Conservation (phyloP, 2,888 invertebrate species). For the Limnephilus auricula region DNA sequence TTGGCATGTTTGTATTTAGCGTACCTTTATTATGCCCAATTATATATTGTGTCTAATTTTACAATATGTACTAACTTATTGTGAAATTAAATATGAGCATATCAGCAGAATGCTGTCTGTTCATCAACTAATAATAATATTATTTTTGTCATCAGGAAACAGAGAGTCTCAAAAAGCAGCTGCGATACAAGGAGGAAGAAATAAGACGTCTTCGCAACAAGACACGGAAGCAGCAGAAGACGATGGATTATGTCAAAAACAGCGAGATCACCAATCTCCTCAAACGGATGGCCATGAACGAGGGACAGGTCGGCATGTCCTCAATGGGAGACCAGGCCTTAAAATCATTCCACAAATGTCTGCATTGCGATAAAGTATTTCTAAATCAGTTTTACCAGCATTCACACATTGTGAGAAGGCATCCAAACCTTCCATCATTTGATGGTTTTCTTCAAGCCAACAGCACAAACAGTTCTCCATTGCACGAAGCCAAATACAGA, state of each 20-base stretch:
- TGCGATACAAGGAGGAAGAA: slow-evolving; percentile 75
- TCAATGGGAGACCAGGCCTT: slow-evolving; percentile 71
- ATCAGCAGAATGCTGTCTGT: no score
- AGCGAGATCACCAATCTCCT: slow-evolving; percentile 58
- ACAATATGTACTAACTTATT: no score
- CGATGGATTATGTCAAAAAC: slow-evolving; percentile 49
- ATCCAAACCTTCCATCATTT: slow-evolving; percentile 70
- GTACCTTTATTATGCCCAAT: no score
- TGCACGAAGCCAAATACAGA: slow-evolving; percentile 72
- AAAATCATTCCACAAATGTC: slow-evolving; percentile 77
- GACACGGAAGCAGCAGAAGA: slow-evolving; percentile 69
- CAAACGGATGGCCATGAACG: slow-evolving; percentile 54
- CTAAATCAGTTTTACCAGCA: slow-evolving; percentile 81
- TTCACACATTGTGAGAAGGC: slow-evolving; percentile 81
- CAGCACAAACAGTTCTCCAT: slow-evolving; percentile 67
- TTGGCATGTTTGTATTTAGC: no score
- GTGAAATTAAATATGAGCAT: no score
- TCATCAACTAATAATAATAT: slow-evolving; percentile 61
- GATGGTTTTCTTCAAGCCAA: slow-evolving; percentile 57
- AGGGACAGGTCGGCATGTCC: slow-evolving; percentile 25
- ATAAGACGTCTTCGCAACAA: slow-evolving; percentile 76
- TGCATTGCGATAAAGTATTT: slow-evolving; percentile 83
- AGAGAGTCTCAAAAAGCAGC: slow-evolving; percentile 76
- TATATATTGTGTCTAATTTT: no score
- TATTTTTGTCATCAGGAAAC: slow-evolving; percentile 72